Evolutionary conservation across 2,113 vertebrate genomes (phyloP).

Genomic region (Gadus chalcogrammus): DNA sequence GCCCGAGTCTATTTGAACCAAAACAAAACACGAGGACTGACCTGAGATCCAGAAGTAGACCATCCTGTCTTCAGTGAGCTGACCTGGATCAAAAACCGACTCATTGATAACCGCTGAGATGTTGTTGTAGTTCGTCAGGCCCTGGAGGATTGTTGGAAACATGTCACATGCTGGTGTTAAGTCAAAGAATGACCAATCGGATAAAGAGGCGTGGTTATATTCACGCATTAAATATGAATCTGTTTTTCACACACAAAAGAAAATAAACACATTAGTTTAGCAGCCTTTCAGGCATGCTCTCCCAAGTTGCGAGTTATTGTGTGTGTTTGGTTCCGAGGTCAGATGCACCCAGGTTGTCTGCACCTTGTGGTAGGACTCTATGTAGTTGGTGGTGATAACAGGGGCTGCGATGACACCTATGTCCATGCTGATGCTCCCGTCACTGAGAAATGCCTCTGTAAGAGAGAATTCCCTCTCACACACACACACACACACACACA

Average conservation of each 20-base stretch:
- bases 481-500: neutral
- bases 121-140: slow-evolving; percentile 71
- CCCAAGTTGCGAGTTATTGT: no score
- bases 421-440: slow-evolving; percentile 73
- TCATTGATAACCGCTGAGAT: slow-evolving; percentile 49
- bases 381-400: slow-evolving; percentile 73
- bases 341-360: neutral
- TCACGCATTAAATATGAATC: neutral
- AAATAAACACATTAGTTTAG: no score
- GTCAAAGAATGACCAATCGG: no score
- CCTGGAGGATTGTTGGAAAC: slow-evolving; percentile 60
- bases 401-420: slow-evolving; percentile 71
- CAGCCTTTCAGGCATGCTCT: no score
- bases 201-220: neutral
- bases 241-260: no score
- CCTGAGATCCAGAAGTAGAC: slow-evolving; percentile 85
- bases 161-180: neutral
- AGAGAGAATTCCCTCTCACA: slow-evolving; percentile 3
- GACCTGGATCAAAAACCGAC: slow-evolving; percentile 67
- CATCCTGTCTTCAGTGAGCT: slow-evolving; percentile 77
- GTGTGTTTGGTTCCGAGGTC: no score
- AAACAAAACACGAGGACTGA: slow-evolving; percentile 13
- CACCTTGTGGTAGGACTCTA: slow-evolving; percentile 89
- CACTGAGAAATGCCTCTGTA: slow-evolving; percentile 76
- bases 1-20: no score